Evolutionary conservation across 2,113 vertebrate genomes (phyloP).

Genomic region (Trogon melanurus): DNA sequence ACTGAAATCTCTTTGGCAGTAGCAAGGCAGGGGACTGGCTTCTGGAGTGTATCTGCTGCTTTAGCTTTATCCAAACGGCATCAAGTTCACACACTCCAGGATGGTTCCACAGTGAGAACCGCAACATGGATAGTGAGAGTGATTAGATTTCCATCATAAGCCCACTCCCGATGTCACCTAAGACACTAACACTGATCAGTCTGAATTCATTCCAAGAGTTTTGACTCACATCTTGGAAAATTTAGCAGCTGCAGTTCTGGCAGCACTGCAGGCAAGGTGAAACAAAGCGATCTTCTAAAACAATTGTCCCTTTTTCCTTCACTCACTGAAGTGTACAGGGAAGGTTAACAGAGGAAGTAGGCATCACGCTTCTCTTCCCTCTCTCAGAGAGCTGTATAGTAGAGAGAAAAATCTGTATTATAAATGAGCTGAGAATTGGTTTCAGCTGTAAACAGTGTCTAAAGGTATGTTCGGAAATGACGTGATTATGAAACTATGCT

Average conservation of each 20-base stretch:
- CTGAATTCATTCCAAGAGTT: not conserved
- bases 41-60: not conserved
- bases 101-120: not conserved
- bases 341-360: not conserved
- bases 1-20: not conserved
- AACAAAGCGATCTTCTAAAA: not conserved
- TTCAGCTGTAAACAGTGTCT: not conserved
- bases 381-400: not conserved
- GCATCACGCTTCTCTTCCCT: not conserved
- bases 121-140: not conserved
- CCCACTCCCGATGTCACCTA: not conserved
- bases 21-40: not conserved
- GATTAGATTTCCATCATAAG: not conserved
- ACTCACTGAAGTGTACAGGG: not conserved
- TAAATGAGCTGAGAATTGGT: not conserved
- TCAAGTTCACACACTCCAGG: not conserved
- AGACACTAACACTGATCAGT: not conserved
- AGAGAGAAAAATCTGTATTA: not conserved
- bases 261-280: not conserved
- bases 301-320: not conserved
- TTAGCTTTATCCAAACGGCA: not conserved
- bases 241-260: not conserved
- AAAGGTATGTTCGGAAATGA: not conserved
- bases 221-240: not conserved
- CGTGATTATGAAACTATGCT: not conserved